Conservation (phyloP, 2,888 invertebrate genomes). For the Slavum lentiscoides region DNA sequence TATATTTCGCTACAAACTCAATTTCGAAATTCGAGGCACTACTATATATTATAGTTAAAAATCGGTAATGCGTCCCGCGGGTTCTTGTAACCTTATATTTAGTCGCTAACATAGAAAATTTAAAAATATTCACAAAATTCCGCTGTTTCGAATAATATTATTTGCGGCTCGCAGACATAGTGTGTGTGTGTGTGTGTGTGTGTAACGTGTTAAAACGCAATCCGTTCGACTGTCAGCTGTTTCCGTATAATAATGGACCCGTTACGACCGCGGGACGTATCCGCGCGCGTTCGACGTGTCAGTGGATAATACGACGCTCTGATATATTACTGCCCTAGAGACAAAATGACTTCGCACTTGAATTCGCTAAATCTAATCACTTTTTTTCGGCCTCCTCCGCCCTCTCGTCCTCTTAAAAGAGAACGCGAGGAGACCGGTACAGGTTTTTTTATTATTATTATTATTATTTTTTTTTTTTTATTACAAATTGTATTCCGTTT, state of each 20-base stretch:
- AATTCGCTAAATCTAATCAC: slow-evolving; percentile 35
- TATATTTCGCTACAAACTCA: no score
- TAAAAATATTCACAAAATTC: no score
- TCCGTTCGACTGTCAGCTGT: slow-evolving; percentile 9
- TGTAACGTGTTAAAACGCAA: slow-evolving; percentile 13
- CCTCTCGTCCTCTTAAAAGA: neutral
- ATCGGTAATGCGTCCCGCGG: no score
- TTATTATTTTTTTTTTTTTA: neutral
- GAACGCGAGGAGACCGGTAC: neutral
- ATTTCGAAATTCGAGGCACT: no score
- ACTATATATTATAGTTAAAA: no score
- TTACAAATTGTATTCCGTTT: neutral
- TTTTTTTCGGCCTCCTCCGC: neutral
- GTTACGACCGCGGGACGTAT: slow-evolving; percentile 17
- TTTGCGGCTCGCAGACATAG: no score
- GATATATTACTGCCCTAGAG: slow-evolving; percentile 45
- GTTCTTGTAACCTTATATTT: no score
- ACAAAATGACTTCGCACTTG: slow-evolving; percentile 41
- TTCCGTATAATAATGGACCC: slow-evolving; percentile 31
- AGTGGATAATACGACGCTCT: slow-evolving; percentile 11
- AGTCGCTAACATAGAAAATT: no score
- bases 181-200: neutral
- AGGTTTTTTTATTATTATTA: neutral
- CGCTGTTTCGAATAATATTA: no score
- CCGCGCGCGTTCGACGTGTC: neutral